These are phyloP conservation scores for Chaetophractus vellerosus DNA, from an alignment of 2,797 vertebrate genomes.

Conservation along the genomic window DNA sequence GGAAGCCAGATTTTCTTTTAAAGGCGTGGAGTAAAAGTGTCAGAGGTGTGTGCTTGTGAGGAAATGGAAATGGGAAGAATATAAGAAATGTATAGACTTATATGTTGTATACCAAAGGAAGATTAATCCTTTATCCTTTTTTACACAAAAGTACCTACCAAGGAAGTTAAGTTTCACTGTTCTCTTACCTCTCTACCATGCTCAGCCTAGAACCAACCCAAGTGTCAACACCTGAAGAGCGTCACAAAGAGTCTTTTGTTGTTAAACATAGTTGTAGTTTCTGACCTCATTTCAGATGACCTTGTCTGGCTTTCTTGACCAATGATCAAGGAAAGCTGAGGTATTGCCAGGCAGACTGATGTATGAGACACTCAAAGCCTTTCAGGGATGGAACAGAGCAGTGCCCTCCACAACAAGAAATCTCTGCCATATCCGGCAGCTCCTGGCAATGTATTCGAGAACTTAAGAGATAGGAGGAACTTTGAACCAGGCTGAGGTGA, in stretches of 20 bases:
- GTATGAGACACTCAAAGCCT: slow-evolving; percentile 66
- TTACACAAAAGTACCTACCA: slow-evolving; percentile 4
- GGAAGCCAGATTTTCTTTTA: slow-evolving; percentile 62
- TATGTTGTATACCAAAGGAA: neutral
- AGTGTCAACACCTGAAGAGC: slow-evolving; percentile 40
- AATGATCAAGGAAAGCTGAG: slow-evolving; percentile 64
- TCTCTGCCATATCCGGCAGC: slow-evolving; percentile 15
- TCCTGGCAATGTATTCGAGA: slow-evolving; percentile 39
- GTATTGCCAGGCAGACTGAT: slow-evolving; percentile 71
- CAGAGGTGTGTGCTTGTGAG: slow-evolving; percentile 35
- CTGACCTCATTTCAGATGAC: slow-evolving; percentile 71
- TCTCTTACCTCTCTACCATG: neutral
- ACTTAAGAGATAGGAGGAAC: neutral
- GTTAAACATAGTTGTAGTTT: slow-evolving; percentile 75
- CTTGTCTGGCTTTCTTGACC: slow-evolving; percentile 63
- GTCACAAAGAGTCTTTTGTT: slow-evolving; percentile 69
- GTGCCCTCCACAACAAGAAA: neutral
- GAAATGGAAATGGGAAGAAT: neutral
- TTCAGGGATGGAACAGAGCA: neutral
- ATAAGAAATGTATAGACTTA: neutral
- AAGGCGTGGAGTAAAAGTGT: neutral
- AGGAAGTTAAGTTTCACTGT: neutral
- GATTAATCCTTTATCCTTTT: slow-evolving; percentile 50
- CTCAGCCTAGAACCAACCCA: slow-evolving; percentile 48
- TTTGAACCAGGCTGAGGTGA: neutral